These are phyloP conservation scores for Drosophila sordidula DNA, from an alignment of 2,888 invertebrate genomes.

Conservation along the genomic window DNA sequence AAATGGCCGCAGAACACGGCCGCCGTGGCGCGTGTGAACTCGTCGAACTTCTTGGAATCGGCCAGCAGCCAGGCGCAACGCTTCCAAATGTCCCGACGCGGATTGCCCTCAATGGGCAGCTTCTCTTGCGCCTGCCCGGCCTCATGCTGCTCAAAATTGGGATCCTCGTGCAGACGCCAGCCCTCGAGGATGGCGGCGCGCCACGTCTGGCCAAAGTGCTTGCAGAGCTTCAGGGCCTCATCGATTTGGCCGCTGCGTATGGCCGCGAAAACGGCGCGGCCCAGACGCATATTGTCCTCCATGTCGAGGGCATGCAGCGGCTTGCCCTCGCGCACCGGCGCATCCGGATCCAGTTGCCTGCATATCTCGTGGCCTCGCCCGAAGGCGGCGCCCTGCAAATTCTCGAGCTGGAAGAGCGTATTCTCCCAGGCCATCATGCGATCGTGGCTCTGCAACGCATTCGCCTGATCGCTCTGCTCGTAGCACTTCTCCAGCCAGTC, in stretches of 20 bases:
- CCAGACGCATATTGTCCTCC: conserved; percentile 90
- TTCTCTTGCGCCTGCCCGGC: conserved; percentile 80
- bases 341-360: conserved; percentile 94
- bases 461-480: conserved; percentile 86
- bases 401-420: conserved; percentile 91
- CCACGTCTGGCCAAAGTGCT: conserved; percentile 96
- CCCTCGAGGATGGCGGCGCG: conserved; percentile 95
- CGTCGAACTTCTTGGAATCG: conserved; percentile 86
- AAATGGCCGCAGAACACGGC: conserved; percentile 94
- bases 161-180: conserved; percentile 95
- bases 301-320: conserved; percentile 94
- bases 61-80: conserved; percentile 89
- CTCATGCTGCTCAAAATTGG: conserved; percentile 88
- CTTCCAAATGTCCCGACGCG: conserved; percentile 92
- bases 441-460: conserved; percentile 90
- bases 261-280: conserved; percentile 88
- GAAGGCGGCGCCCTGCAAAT: conserved; percentile 87
- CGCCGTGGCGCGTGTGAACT: conserved; percentile 89
- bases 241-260: conserved; percentile 94
- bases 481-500: conserved; percentile 97
- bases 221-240: conserved; percentile 93
- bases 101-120: conserved; percentile 91
- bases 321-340: conserved; percentile 91
- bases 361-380: conserved; percentile 87
- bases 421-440: conserved; percentile 95